Evolutionary conservation across 2,797 vertebrate genomes (phyloP), one percentile per base, ranked within the genome.

Genomic region (Xiphophorus birchmanni): DNA sequence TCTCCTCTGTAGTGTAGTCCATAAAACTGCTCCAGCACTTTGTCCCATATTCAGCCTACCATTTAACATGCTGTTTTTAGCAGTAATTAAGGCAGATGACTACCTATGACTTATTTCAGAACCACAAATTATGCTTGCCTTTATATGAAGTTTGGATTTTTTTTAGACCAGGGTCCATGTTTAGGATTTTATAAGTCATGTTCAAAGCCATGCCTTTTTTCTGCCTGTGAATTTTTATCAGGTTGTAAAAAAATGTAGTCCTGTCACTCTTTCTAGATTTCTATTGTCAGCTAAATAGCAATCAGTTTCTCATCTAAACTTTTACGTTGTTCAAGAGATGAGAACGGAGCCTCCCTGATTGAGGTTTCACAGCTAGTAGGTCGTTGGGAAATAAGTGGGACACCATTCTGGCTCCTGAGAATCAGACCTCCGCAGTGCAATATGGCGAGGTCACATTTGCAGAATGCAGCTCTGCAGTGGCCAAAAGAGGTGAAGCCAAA

Each of bases 321-420:
- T 73, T 77, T 77, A 18, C 72, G 47, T 63, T 52, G 75, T 56
- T 86, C 17, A 77, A 72, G 81, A 87, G 81, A 87, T 82, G 44
- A 86, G 78, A 79, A 79, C 80, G 9, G 63, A 78, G 45, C 80
- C 58, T 7, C 47, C 2, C 73, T 47, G 52, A 69, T 90, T 85
- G 86, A 75, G 73, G 72, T 82, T 89, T 88, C 45, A 72, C 82
- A 94, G 90, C 86, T 92, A 84, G 93, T 91, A 85, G 94, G 93
- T 87, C 87, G 35, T 42, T 88, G 63, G 69, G 76, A 84, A 82
- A 82, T 84, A 94, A 91, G 80, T 93, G 81, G 93, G 85, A 85
- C 94, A 82, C 75, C 79, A 65, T 78, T 80, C 47, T 80, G 81
- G 81, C 91, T 88, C 82, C 75, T 84, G 84, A 89, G 87, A 86